These are phyloP conservation scores for Plutomurus gul DNA, from an alignment of 1,140 invertebrate species.

Conservation along the genomic window DNA sequence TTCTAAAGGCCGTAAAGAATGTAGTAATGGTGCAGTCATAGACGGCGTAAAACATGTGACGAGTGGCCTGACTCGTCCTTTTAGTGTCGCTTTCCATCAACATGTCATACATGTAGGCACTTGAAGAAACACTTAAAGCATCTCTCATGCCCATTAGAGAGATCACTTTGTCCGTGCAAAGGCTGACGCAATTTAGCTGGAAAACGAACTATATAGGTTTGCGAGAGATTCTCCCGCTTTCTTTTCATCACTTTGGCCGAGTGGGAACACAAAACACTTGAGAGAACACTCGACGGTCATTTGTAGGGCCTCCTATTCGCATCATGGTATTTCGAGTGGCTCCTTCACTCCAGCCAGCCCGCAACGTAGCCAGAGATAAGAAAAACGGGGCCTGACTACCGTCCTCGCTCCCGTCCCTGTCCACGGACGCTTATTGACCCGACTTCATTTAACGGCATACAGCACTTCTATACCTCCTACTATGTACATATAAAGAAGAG, in stretches of 20 bases:
- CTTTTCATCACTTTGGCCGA: conserved; percentile 15
- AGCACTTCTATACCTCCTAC: no score
- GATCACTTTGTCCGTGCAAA: conserved; percentile 9
- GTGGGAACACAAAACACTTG: not conserved
- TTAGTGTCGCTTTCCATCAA: conserved; percentile 27
- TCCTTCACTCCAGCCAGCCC: not conserved
- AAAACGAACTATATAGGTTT: not conserved
- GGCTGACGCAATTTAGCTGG: conserved; percentile 5
- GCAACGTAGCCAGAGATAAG: not conserved
- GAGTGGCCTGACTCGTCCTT: not conserved
- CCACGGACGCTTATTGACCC: no score
- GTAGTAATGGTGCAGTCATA: not conserved
- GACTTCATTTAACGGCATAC: no score
- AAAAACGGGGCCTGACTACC: no score
- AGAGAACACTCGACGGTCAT: conserved; percentile 21
- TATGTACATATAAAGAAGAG: not conserved
- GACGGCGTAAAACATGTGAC: not conserved
- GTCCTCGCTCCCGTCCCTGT: no score
- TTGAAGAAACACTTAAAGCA: conserved; percentile 21
- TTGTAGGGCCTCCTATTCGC: not conserved
- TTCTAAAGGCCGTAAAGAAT: not conserved
- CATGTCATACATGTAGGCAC: conserved; percentile 26
- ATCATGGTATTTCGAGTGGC: conserved; percentile 10
- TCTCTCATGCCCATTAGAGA: conserved; percentile 23
- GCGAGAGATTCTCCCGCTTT: not conserved